Evolutionary conservation across 2,888 invertebrate genomes (phyloP), one percentile per base, ranked within the genome.

Genomic region (Zygaena filipendulae): DNA sequence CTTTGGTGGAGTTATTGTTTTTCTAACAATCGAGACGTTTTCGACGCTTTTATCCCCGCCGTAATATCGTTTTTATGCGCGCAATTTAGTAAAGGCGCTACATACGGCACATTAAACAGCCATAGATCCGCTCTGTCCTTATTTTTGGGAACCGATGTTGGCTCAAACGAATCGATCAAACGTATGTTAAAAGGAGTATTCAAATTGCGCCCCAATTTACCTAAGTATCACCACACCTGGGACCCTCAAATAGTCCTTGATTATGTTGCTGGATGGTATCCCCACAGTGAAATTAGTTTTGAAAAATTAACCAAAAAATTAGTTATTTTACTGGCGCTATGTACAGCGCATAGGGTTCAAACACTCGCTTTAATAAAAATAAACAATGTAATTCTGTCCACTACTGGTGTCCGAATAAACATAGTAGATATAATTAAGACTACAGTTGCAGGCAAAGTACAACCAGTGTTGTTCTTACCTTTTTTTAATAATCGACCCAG

Each of bases 111-210:
- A 1, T 10, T 49, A 0, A 51, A 49, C 21, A 36, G 19, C 11
- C 46, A 50, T 16, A 33, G 49, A 1, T 51, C 50, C 2, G 45
- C 52, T 2, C 6, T 49, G 11, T 40, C 46, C 1, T 29, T 48
- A n/a, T 30, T 50, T 3, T 11, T 48, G n/a, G 43, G 41, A 2
- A 40, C 28, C 31, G 35, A 43, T 21, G 5, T 51, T 4, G 35
- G 36, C 1, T 27, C 33, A 7, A 31, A 50, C 6, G 38, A 41
- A 3, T 7, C 13, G 0, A 21, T 47, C 1, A 51, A 42, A 26
- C 25, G 47, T 0, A 24, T 48, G 1, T 14, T 52, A 0, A 49
- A 47, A 37, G 50, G 46, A 4, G 29, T 30, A 0, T 53, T 25
- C 27, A 51, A 35, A 33, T 21, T 36, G 11, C 46, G 38, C 25